These are phyloP conservation scores for Aphidius ervi DNA, from an alignment of 1,140 invertebrate genomes.

Conservation along the genomic window DNA sequence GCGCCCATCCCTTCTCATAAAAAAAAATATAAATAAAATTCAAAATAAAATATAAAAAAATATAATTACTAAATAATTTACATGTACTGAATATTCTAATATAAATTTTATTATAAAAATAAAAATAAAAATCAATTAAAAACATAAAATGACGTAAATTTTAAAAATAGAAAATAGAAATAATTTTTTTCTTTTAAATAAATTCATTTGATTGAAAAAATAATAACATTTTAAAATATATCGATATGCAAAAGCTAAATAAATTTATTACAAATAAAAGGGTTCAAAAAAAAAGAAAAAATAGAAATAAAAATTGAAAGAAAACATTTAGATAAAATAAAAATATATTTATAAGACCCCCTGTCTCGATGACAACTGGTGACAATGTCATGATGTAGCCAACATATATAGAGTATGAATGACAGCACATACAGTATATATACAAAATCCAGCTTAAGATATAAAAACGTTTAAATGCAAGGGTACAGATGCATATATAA, in stretches of 20 bases:
- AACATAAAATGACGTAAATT: too few relatives aligned
- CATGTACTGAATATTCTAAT: too few relatives aligned
- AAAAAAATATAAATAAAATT: too few relatives aligned
- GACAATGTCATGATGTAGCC: conserved; percentile 6
- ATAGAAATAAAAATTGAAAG: background rate
- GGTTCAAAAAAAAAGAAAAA: background rate
- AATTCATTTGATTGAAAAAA: too few relatives aligned
- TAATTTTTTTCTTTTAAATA: too few relatives aligned
- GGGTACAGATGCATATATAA: background rate
- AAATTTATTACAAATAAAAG: background rate
- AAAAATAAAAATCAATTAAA: too few relatives aligned
- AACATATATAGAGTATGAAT: conserved; percentile 14
- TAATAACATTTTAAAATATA: background rate
- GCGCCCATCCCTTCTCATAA: conserved; percentile 23
- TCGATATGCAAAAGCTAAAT: too few relatives aligned
- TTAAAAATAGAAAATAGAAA: too few relatives aligned
- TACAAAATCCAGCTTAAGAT: conserved; percentile 40
- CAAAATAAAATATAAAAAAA: too few relatives aligned
- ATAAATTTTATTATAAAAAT: too few relatives aligned
- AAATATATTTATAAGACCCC: background rate
- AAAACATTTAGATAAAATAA: background rate
- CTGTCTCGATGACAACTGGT: conserved; percentile 13
- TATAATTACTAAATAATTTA: too few relatives aligned
- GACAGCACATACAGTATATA: conserved; percentile 19
- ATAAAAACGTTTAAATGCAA: conserved; percentile 36